Evolutionary conservation across 2,888 invertebrate genomes (phyloP).

Genomic region (Lissonota sp.): DNA sequence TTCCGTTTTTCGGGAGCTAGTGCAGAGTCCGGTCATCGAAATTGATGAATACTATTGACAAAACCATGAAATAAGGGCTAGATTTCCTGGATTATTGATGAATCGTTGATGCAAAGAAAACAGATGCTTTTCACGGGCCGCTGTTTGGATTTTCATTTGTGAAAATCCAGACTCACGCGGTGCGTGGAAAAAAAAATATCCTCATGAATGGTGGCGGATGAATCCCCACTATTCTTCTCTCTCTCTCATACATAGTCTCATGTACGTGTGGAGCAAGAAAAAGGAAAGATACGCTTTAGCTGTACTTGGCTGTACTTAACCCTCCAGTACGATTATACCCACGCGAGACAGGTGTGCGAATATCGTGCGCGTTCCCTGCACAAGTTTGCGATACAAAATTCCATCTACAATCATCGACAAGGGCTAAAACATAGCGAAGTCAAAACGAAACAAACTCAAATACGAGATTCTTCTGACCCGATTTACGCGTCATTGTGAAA

Average conservation of each 20-base stretch:
- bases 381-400: not conserved
- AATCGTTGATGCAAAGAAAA: too few relatives aligned
- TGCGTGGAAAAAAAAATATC: not conserved
- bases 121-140: not conserved
- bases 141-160: not conserved
- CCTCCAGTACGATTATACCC: conserved; percentile 37
- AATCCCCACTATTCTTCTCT: not conserved
- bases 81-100: not conserved
- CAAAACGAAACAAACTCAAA: not conserved
- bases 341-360: conserved; percentile 57
- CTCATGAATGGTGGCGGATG: conserved; percentile 23
- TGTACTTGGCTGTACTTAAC: conserved; percentile 38
- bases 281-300: conserved; percentile 25
- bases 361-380: conserved; percentile 2
- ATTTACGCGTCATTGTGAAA: conserved; percentile 53
- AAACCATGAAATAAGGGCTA: not conserved
- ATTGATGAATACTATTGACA: conserved; percentile 13
- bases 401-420: not conserved
- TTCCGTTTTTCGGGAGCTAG: conserved; percentile 21
- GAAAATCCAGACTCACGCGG: not conserved
- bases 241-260: not conserved
- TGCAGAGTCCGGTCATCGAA: conserved; percentile 7
- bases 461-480: conserved; percentile 37
- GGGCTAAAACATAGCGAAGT: conserved; percentile 1
- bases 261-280: conserved; percentile 20